Evolutionary conservation across 1,140 invertebrate species (phyloP), one percentile per base, ranked within the genome.

Genomic region (Brachystomella parvula): DNA sequence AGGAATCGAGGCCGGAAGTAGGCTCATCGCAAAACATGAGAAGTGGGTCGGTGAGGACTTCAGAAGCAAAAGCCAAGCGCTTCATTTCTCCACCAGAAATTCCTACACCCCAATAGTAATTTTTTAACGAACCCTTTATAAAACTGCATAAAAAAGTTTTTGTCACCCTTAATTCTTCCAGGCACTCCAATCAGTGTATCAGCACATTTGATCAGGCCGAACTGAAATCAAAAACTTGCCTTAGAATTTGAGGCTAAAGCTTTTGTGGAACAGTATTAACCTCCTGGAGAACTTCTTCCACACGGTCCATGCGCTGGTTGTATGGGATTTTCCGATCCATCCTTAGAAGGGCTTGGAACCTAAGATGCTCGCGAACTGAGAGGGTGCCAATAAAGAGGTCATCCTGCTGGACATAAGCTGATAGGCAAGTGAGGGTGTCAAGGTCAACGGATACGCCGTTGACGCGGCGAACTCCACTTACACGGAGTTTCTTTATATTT

Each of bases 1-100:
- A 90, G 0, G 89, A 89, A 76, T 92, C 89, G 56, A 92, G 77
- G 6, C 89, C 89, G 0, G 89, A 96, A 0, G 96, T 98, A 1
- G 95, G 94, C 76, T 98, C 96, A 76, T 98, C 96, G 77, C 94
- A 97, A 76, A 98, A 94, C 83, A 98, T 85, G 44, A 98, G 78
- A 1, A 91, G 87, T 1, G 96, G 95, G 81, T 97, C 89, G 0
- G 93, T 97, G 28, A 98, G 80, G 39, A 94, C 35, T 24, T 47
- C 49, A 35, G 21, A 33, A 12, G 49, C 44, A 31, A 64, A 53
- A 19, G 44, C 47, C 17, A 64, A 24, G 69, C 95, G 83, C 77
- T 96, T 96, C 81, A 88, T 89, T 80, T 98, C 96, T 0, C 95
- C 94, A n/a, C 94, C 94, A 0, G 93, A 96, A 31, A 98, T 88